Percentiles rank a stretch among this genome's conserved stretches.
phyloP scores from a whole-genome alignment of 2,113 vertebrate species.

The Phalacrocorax aristotelis region DNA sequence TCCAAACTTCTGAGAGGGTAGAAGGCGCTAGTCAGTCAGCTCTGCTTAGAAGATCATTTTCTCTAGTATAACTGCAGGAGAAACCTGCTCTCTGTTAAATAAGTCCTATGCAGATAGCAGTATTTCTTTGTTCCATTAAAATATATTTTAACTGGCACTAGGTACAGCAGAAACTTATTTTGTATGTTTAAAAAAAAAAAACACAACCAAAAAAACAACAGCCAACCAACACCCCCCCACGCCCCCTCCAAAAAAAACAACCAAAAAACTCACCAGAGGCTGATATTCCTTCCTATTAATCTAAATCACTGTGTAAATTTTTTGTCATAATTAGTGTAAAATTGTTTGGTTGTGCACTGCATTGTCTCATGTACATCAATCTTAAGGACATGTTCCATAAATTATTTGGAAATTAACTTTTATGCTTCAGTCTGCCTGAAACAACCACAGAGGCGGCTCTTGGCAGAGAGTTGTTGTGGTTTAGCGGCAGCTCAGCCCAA shows the following conservation, averaged over 20 bases:
- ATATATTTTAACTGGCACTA: neutral
- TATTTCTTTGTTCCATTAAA: neutral
- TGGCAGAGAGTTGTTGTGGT: neutral
- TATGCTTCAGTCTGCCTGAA: neutral
- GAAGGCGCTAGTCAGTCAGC: neutral
- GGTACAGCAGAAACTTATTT: neutral
- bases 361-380: neutral
- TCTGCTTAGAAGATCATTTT: neutral
- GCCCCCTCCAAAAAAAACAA: neutral
- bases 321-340: neutral
- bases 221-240: too few species aligned
- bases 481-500: too few species aligned
- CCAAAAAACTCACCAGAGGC: neutral
- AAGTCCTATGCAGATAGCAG: neutral
- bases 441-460: neutral
- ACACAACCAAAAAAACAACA: too few species aligned
- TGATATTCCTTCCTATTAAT: neutral
- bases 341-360: neutral
- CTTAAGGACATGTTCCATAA: neutral
- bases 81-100: neutral
- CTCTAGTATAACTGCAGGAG: neutral
- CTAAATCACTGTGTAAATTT: neutral
- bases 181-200: neutral
- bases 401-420: neutral
- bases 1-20: neutral